Evolutionary conservation across 1,140 invertebrate genomes (phyloP).

Genomic region (Drosophila setifemur): DNA sequence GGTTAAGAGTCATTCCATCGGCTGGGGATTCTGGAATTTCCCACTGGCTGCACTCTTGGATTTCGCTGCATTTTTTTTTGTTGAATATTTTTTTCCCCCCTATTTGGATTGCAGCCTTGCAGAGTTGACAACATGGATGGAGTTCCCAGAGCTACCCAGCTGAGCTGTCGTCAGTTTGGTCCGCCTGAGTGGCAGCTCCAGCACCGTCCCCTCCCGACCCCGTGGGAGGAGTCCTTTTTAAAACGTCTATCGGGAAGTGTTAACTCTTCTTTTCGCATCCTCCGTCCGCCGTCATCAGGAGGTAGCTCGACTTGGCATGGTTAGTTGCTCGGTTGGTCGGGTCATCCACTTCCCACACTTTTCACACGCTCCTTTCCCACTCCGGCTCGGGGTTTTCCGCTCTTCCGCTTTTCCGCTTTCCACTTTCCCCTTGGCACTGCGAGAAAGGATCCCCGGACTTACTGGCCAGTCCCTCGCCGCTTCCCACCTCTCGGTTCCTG

Average conservation of each 20-base stretch:
- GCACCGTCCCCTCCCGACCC: background rate
- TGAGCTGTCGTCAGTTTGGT: conserved; percentile 69
- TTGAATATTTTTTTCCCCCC: too few relatives aligned
- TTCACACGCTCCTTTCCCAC: conserved; percentile 8
- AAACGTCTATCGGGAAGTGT: conserved; percentile 61
- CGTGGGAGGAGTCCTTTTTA: conserved; percentile 15
- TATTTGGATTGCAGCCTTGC: background rate
- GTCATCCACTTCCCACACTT: conserved; percentile 9
- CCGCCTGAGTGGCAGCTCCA: conserved; percentile 56
- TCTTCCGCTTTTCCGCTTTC: conserved; percentile 35
- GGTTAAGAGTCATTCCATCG: conserved; percentile 37
- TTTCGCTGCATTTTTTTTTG: too few relatives aligned
- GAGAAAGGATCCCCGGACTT: conserved; percentile 12
- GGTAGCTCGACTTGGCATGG: conserved; percentile 27
- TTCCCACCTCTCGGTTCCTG: too few relatives aligned
- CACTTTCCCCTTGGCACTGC: background rate
- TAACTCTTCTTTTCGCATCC: conserved; percentile 51
- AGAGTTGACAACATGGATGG: conserved; percentile 18
- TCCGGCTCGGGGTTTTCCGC: conserved; percentile 6
- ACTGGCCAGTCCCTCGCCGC: too few relatives aligned
- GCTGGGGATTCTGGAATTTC: background rate
- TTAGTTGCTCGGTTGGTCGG: conserved; percentile 51
- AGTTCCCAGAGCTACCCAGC: conserved; percentile 30
- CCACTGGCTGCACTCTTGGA: conserved; percentile 14
- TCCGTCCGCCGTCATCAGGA: background rate